Evolutionary conservation across 2,888 invertebrate genomes (phyloP), one percentile per base, ranked within the genome.

Genomic region (Leptothorax acervorum): DNA sequence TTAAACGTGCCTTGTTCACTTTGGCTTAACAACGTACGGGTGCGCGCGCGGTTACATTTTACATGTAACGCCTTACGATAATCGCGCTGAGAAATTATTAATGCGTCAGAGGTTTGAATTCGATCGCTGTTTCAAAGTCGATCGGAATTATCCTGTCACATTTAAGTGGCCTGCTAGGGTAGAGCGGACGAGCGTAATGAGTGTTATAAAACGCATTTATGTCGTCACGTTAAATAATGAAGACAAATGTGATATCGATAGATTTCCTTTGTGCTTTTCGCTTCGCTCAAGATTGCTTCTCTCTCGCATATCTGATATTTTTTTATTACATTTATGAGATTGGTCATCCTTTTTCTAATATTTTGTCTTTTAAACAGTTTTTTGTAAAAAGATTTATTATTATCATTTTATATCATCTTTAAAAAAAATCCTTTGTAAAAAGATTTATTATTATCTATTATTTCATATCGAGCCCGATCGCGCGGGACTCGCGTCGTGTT

Each of bases 161-260:
- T 70, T 79, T 60, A 70, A 70, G 79, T 60, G 48, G 71, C 39
- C 60, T 48, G 48, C 48, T 62, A 57, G 71, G 60, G 60, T 71
- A 81, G 79, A 79, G 35, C 70, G 71, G 57, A 79, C 60, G 79
- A 81, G 51, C 39, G 48, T 81, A 81, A 81, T 71, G 71, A 81
- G 39, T 28, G 12, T 9, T 39, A 71, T 81, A 60, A 81, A 60
- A 71, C 48, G 39, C 48, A 81, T 81, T 81, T 81, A 71, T 71
- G 71, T 81, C 71, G 23, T 71, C 79, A 48, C 8, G 57, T 62
- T 71, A 60, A 81, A 60, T 81, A 81, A 81, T 70, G 48, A 39
- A 79, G 70, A 70, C 45, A 35, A 81, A 48, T 70, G 31, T 48
- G 71, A 71, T 70, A 70, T 60, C 71, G 48, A 71, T 70, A 48